phyloP scores from a whole-genome alignment of 2,888 invertebrate species.

The Drosophila rellima region DNA sequence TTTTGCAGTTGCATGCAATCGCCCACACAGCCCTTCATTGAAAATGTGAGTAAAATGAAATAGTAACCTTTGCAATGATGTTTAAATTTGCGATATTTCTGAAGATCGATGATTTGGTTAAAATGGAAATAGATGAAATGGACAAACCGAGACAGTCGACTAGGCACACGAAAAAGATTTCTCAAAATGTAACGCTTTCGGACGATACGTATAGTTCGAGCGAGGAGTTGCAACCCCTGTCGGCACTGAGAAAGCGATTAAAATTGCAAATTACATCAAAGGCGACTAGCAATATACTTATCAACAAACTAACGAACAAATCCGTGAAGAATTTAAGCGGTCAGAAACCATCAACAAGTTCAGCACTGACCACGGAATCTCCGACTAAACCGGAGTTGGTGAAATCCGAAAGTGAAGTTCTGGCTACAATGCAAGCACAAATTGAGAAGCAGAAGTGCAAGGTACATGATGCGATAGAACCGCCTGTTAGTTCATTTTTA shows the following conservation, averaged over 20 bases:
- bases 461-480: neutral
- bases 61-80: neutral
- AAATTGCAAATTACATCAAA: neutral
- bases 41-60: slow-evolving; percentile 22
- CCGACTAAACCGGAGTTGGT: neutral
- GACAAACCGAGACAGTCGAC: too few species aligned
- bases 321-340: neutral
- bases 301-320: neutral
- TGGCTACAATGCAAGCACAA: neutral
- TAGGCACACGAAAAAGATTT: neutral
- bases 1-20: slow-evolving; percentile 32
- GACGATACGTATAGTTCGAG: neutral
- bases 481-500: too few species aligned
- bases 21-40: slow-evolving; percentile 5
- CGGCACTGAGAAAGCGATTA: neutral
- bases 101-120: neutral
- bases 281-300: too few species aligned
- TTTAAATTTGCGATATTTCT: neutral
- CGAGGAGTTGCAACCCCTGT: neutral
- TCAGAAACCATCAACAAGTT: neutral
- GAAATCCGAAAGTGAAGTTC: neutral
- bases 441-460: neutral
- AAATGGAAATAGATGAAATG: neutral
- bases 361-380: neutral
- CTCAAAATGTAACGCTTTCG: neutral